These are phyloP conservation scores for Incurvaria masculella DNA, from an alignment of 2,888 invertebrate species.

Conservation along the genomic window DNA sequence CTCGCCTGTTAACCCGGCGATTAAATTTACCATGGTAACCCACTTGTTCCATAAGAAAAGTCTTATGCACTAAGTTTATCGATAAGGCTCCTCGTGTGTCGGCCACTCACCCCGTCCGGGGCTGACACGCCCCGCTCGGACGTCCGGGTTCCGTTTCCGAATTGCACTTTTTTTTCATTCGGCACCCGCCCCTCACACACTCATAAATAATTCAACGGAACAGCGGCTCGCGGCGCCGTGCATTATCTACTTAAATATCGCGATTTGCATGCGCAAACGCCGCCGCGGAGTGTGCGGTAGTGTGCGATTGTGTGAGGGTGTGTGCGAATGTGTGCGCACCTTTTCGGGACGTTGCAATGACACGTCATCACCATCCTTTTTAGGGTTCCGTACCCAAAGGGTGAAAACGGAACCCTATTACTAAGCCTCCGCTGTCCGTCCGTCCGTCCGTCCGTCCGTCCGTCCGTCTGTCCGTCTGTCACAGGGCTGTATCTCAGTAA, in stretches of 20 bases:
- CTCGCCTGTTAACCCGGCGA: no score
- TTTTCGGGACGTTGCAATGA: not conserved
- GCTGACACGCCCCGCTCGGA: not conserved
- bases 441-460: no score
- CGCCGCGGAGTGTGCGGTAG: not conserved
- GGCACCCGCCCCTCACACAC: not conserved
- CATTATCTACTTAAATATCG: slow-evolving; percentile 1
- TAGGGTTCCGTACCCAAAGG: no score
- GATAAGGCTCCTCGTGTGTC: no score
- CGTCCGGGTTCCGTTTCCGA: not conserved
- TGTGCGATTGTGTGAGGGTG: not conserved
- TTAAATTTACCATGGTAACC: no score
- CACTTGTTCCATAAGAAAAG: no score
- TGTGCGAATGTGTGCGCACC: not conserved
- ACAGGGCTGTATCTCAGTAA: no score
- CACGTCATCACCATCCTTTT: no score
- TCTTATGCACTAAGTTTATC: no score
- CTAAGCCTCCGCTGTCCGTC: no score
- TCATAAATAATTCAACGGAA: not conserved
- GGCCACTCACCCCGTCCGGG: not conserved
- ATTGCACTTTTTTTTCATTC: not conserved
- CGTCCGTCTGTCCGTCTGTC: no score
- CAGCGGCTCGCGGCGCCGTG: not conserved
- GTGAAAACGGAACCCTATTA: no score
- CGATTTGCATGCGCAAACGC: slow-evolving; percentile 2